Evolutionary conservation across 2,113 vertebrate species (phyloP), one percentile per base, ranked within the genome.

Genomic region (Forbesichthys agassizii): DNA sequence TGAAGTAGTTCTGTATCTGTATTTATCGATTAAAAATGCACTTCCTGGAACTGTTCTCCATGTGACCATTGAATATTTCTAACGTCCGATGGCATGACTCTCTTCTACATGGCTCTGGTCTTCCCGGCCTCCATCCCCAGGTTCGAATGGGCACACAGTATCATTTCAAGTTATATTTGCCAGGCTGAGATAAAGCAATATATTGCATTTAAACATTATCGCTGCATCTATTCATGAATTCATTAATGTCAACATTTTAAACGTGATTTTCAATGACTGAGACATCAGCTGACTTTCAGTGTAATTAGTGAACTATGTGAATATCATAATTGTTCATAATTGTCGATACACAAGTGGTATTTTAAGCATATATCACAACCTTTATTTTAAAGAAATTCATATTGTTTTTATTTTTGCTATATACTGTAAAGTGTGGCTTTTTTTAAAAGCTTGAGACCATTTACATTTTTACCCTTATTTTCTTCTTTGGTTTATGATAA

Each of bases 361-460:
- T 89, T 89, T 82, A 82, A 88, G 89, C 81, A 84, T 89, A 87
- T 91, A 89, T 90, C 88, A 88, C 87, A 87, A 88, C 84, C 85
- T 87, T 42, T 91, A 90, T 90, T 87, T 90, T 87, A 88, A 90
- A 84, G 73, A 88, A 90, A 88, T 83, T 80, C 89, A 83, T 91
- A 90, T 90, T 90, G 84, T 86, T 91, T 90, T 90, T 88, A 90
- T 90, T 91, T 89, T 91, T 88, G 75, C 86, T 89, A 87, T 83
- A 73, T 73, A 27, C 27, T 27, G 27, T 27, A 88, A 87, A 87
- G 87, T 84, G 55, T 85, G 84, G 80, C 80, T 90, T 90, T 92
- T 20, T 90, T 75, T 66, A 67, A 88, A 90, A 88, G 81, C 86
- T 84, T 66, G 68, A 84, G 75, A 89, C 84, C 89, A 86, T 91